Conservation (phyloP, 2,113 vertebrate species). For the Bostrychus sinensis region DNA sequence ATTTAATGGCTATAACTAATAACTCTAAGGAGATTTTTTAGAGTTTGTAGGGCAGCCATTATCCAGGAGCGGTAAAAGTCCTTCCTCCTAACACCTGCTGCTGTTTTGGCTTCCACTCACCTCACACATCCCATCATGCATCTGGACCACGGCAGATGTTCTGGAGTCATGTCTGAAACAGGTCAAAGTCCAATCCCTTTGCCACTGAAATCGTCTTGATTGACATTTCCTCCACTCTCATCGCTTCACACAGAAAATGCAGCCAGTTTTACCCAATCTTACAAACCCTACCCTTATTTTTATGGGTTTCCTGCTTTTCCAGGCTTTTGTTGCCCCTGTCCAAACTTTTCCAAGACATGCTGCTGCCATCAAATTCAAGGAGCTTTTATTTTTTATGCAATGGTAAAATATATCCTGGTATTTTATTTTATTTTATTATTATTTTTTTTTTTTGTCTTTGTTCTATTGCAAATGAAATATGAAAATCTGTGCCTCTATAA, state of each 20-base stretch:
- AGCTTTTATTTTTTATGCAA: too few relatives aligned
- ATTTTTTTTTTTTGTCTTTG: too few relatives aligned
- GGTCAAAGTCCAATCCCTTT: conserved; percentile 55
- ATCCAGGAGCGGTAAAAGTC: conserved; percentile 47
- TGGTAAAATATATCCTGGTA: too few relatives aligned
- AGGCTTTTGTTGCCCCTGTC: too few relatives aligned
- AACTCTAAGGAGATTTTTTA: conserved; percentile 28
- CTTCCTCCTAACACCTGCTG: conserved; percentile 68
- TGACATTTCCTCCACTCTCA: conserved; percentile 22
- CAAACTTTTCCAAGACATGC: too few relatives aligned
- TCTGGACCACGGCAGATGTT: conserved; percentile 71
- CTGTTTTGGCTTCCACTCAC: conserved; percentile 43
- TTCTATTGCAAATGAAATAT: too few relatives aligned
- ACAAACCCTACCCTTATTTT: too few relatives aligned
- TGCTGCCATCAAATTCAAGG: too few relatives aligned
- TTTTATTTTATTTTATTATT: too few relatives aligned
- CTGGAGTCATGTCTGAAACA: conserved; percentile 61
- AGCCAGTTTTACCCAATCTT: conserved; percentile 11
- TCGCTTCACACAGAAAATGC: background rate
- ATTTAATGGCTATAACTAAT: conserved; percentile 22
- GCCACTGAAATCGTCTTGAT: conserved; percentile 24
- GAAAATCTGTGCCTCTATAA: conserved; percentile 17
- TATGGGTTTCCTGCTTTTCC: too few relatives aligned
- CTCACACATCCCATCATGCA: conserved; percentile 57
- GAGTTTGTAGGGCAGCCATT: conserved; percentile 40